These are phyloP conservation scores for Pteronotus mesoamericanus DNA, from an alignment of 2,797 vertebrate species.

Conservation along the genomic window DNA sequence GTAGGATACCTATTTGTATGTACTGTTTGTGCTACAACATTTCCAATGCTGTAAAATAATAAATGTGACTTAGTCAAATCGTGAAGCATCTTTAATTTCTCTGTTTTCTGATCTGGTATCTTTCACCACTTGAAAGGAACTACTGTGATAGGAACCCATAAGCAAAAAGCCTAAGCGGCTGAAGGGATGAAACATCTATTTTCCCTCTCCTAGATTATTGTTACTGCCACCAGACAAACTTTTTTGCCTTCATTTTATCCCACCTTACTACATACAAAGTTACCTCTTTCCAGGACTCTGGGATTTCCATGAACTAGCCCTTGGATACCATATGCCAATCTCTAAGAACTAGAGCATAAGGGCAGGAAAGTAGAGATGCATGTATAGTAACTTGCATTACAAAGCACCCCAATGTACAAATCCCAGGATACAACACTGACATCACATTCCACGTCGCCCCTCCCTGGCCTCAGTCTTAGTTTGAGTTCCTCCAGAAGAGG, in stretches of 20 bases:
- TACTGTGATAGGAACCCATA: not conserved
- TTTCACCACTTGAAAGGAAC: not conserved
- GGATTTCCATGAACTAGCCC: not conserved
- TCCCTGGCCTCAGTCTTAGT: not conserved
- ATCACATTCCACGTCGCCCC: not conserved
- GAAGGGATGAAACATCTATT: not conserved
- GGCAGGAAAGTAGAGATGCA: not conserved
- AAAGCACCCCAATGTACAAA: not conserved
- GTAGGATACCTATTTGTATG: not conserved
- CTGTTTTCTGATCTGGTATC: not conserved
- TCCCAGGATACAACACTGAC: not conserved
- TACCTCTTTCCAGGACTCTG: not conserved
- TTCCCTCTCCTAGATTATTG: not conserved
- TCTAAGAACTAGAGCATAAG: not conserved
- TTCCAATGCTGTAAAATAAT: not conserved
- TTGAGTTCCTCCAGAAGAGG: not conserved
- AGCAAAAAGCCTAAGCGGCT: not conserved
- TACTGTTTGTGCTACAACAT: not conserved
- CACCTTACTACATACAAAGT: not conserved
- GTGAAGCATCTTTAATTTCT: not conserved
- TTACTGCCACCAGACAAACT: too few relatives aligned
- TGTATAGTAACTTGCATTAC: not conserved
- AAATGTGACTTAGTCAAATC: not conserved
- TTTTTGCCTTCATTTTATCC: not conserved
- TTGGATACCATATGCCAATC: not conserved